Conservation (phyloP, 2,888 invertebrate genomes). For the Drosophila eohydei region DNA sequence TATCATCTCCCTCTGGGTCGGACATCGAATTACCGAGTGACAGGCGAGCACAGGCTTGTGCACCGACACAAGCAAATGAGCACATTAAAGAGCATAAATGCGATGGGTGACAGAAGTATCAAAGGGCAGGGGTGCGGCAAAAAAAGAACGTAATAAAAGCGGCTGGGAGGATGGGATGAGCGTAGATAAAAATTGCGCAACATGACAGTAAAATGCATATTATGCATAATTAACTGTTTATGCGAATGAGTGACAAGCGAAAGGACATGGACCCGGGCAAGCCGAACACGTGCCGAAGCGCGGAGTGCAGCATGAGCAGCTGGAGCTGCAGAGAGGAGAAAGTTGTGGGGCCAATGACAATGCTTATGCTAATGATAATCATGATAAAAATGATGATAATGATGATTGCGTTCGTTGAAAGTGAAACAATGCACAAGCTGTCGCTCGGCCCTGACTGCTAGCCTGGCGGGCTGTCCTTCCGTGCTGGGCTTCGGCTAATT, state of each 20-base stretch:
- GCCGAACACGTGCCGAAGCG: constrained; percentile 41
- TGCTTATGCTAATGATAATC: constrained; percentile 53
- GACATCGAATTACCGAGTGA: constrained; percentile 64
- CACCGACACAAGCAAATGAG: constrained; percentile 55
- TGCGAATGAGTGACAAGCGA: constrained; percentile 77
- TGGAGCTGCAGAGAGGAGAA: background rate
- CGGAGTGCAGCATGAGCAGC: constrained; percentile 6
- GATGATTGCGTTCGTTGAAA: constrained; percentile 70
- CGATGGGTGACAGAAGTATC: constrained; percentile 32
- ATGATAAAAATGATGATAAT: constrained; percentile 48
- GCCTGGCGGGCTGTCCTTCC: constrained; percentile 35
- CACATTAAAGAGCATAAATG: constrained; percentile 74
- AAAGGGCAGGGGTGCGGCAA: constrained; percentile 12
- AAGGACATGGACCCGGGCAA: constrained; percentile 60
- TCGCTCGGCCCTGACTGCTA: constrained; percentile 28
- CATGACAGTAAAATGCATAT: constrained; percentile 83
- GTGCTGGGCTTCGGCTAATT: constrained; percentile 63
- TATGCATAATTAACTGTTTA: constrained; percentile 84
- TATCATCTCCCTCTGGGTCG: constrained; percentile 19
- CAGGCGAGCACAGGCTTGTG: constrained; percentile 41
- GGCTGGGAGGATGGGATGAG: background rate
- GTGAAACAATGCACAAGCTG: constrained; percentile 68
- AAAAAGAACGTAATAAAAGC: constrained; percentile 53
- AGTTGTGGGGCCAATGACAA: constrained; percentile 47
- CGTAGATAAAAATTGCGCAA: constrained; percentile 72